Percentiles rank a stretch among this genome's conserved stretches.
These are phyloP conservation scores for Lutjanus argentimaculatus DNA, from an alignment of 2,797 vertebrate genomes.

Conservation along the genomic window DNA sequence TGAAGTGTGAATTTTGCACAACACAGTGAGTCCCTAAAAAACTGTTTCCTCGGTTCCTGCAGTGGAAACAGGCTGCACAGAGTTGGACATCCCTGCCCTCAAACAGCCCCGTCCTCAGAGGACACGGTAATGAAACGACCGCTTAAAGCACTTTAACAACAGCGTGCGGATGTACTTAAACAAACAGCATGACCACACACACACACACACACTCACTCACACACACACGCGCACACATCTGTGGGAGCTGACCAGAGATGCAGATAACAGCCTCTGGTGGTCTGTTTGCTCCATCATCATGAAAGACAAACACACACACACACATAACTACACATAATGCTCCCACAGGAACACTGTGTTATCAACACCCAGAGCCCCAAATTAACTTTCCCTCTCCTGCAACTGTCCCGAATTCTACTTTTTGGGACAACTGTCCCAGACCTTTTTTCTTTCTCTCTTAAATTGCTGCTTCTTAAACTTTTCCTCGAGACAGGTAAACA, in stretches of 20 bases:
- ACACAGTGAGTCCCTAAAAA: not conserved
- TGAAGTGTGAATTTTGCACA: no score
- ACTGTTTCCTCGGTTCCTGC: not conserved
- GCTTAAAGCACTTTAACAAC: constrained; percentile 26
- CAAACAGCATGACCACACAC: constrained; percentile 13
- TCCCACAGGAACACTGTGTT: constrained; percentile 38
- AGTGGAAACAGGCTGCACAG: not conserved
- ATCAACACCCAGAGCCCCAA: not conserved
- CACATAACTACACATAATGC: constrained; percentile 27
- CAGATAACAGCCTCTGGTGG: constrained; percentile 44
- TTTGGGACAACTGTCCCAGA: no score
- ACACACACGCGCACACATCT: constrained; percentile 25
- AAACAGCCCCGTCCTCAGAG: constrained; percentile 24
- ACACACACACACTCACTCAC: constrained; percentile 25
- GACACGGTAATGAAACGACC: constrained; percentile 40
- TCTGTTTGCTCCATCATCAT: constrained; percentile 34
- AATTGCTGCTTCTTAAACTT: no score
- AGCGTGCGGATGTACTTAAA: constrained; percentile 21
- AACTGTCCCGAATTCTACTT: no score
- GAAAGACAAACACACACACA: constrained; percentile 29
- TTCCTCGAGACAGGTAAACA: no score
- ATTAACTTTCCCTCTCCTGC: no score
- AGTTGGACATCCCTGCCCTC: constrained; percentile 19
- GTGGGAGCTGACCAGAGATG: constrained; percentile 28
- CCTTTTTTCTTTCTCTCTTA: no score